These are phyloP conservation scores for Sparus aurata DNA, from an alignment of 2,797 vertebrate genomes.

Conservation along the genomic window DNA sequence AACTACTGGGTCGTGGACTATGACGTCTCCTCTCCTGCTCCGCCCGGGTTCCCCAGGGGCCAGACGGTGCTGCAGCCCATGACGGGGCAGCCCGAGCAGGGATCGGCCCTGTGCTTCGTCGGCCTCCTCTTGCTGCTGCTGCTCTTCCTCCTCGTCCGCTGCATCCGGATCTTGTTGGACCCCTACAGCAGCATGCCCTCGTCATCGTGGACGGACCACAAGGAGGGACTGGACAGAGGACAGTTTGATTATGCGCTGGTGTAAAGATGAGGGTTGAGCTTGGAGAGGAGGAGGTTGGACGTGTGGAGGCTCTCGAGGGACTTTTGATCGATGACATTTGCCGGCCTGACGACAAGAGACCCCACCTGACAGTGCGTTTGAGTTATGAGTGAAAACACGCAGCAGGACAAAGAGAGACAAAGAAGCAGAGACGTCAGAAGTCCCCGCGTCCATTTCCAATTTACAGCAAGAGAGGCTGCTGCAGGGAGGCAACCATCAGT, in stretches of 20 bases:
- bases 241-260: slow-evolving; percentile 95
- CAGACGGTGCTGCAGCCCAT: slow-evolving; percentile 72
- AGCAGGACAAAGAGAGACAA: background rate
- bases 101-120: slow-evolving; percentile 92
- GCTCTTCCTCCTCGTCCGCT: slow-evolving; percentile 93
- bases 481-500: slow-evolving; percentile 37
- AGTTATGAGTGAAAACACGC: background rate
- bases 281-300: background rate
- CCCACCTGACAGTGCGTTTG: background rate
- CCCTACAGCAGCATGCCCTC: slow-evolving; percentile 97
- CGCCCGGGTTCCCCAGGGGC: slow-evolving; percentile 69
- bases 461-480: slow-evolving; percentile 25
- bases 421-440: slow-evolving; percentile 20
- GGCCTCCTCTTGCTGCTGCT: slow-evolving; percentile 92
- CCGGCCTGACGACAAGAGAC: background rate
- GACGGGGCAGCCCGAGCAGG: slow-evolving; percentile 88
- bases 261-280: slow-evolving; percentile 60
- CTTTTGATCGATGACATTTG: slow-evolving; percentile 14
- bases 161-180: slow-evolving; percentile 94
- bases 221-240: slow-evolving; percentile 92
- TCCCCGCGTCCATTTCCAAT: slow-evolving; percentile 10
- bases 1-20: slow-evolving; percentile 82
- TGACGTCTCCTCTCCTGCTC: slow-evolving; percentile 71
- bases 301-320: background rate
- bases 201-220: slow-evolving; percentile 94